Evolutionary conservation across 2,888 invertebrate genomes (phyloP), one percentile per base, ranked within the genome.

Genomic region (Allolobophora icterica): DNA sequence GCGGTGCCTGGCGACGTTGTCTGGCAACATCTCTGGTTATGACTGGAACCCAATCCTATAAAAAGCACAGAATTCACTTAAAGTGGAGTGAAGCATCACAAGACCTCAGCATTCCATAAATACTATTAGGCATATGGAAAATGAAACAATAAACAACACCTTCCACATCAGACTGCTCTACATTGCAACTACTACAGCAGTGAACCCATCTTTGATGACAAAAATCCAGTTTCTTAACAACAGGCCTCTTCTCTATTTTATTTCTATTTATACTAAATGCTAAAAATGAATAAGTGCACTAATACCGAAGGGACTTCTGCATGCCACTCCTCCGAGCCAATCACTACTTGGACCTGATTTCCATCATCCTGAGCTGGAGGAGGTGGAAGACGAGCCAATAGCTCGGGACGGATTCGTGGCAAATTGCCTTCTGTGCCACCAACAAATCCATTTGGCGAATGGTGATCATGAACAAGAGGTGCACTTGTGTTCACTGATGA

Each of bases 1-100:
- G 96, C 24, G 95, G 94, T 96, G 96, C 95, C 92, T 97, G 96
- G 90, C 96, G 95, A 91, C 97, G 96, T 95, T 98, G 98, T 91
- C 96, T 96, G 93, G 97, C 96, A 90, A 97, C 96, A 95, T 99
- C 98, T 92, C 97, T 96, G 19, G 97, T 96, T 92, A 99, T 97
- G 92, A 98, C 97, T 19, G 98, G 98, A 92, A 98, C 97, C 98
- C 98, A 98, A 92, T 97, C 97, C 96, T 95, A 92, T 33, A 4
- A 58, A 35, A 83, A 5, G 42, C 24, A 91, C 17, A 90, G 13
- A 84, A 83, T 83, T 71, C 71, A 71, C 24, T 71, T 71, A n/a
- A 30, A 71, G n/a, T n/a, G 13, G 71, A 30, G 8, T 71, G 71
- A n/a, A 71, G 13, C n/a, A 71, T 71, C 71, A 71, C 11, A 71